phyloP scores from a whole-genome alignment of 2,113 vertebrate genomes.

The Xerus inauris region DNA sequence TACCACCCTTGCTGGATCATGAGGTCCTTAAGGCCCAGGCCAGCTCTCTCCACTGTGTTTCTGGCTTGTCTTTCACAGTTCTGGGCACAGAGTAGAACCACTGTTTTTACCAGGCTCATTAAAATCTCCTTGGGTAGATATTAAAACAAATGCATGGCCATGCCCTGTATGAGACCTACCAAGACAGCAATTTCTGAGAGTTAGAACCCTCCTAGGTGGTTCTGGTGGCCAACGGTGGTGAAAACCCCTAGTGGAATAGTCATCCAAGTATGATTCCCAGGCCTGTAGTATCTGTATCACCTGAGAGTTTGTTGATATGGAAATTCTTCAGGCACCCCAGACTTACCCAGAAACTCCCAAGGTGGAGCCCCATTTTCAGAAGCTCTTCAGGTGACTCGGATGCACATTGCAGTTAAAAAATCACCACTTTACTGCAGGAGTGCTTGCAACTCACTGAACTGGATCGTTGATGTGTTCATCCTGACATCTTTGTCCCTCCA shows the following conservation, averaged over 20 bases:
- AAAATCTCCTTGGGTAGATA: not conserved
- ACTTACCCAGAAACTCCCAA: not conserved
- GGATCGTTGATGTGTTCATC: not conserved
- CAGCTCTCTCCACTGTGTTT: not conserved
- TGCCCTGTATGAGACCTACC: not conserved
- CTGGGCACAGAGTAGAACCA: no score
- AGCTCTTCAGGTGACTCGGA: not conserved
- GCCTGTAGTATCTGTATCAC: no score
- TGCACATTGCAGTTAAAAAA: not conserved
- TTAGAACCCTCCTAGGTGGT: not conserved
- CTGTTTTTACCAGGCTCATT: not conserved
- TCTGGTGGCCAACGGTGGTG: not conserved
- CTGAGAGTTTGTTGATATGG: not conserved
- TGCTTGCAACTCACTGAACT: not conserved
- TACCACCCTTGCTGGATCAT: no score
- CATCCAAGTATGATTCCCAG: not conserved
- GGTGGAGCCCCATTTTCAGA: not conserved
- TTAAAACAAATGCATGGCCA: not conserved
- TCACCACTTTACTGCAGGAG: fast-evolving
- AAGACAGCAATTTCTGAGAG: not conserved
- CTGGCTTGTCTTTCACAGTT: fast-evolving
- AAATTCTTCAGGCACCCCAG: not conserved
- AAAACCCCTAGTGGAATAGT: not conserved
- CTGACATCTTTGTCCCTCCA: not conserved
- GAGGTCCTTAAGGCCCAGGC: not conserved